Evolutionary conservation across 2,888 invertebrate genomes (phyloP).

Genomic region (Dioctria linearis): DNA sequence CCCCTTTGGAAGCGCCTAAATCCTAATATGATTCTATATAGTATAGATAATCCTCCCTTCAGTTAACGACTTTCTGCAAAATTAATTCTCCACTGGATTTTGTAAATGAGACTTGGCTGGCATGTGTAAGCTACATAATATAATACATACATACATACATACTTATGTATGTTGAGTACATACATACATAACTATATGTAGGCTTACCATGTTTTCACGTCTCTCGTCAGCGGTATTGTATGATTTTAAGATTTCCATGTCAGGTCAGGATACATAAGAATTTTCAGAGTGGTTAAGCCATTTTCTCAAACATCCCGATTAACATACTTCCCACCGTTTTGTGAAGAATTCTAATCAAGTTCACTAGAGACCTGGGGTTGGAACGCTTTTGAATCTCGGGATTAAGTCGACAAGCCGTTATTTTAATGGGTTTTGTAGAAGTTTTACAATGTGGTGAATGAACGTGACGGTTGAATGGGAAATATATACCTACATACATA

Average conservation of each 20-base stretch:
- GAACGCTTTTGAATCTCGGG: background rate
- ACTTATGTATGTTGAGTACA: no score
- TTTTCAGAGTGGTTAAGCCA: constrained; percentile 11
- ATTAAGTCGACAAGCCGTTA: constrained; percentile 3
- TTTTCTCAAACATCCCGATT: constrained; percentile 17
- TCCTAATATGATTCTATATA: background rate
- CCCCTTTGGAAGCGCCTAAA: background rate
- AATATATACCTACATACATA: no score
- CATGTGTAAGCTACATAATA: no score
- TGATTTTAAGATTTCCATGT: background rate
- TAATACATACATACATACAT: no score
- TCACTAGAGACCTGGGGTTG: background rate
- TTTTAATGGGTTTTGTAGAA: background rate
- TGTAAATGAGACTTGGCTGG: background rate
- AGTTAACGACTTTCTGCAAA: constrained; percentile 47
- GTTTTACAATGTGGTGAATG: background rate
- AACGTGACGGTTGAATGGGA: no score
- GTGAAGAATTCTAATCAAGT: constrained; percentile 30
- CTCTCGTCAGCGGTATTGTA: background rate
- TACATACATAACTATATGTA: background rate
- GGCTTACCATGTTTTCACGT: background rate
- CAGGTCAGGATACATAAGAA: background rate
- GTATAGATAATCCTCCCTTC: constrained; percentile 9
- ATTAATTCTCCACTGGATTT: constrained; percentile 23
- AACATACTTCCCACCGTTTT: constrained; percentile 5